A percentile compares a stretch with the other conserved stretches of the same genome.
Conservation (phyloP, 2,797 vertebrate genomes). For the Pipistrellus kuhlii region DNA sequence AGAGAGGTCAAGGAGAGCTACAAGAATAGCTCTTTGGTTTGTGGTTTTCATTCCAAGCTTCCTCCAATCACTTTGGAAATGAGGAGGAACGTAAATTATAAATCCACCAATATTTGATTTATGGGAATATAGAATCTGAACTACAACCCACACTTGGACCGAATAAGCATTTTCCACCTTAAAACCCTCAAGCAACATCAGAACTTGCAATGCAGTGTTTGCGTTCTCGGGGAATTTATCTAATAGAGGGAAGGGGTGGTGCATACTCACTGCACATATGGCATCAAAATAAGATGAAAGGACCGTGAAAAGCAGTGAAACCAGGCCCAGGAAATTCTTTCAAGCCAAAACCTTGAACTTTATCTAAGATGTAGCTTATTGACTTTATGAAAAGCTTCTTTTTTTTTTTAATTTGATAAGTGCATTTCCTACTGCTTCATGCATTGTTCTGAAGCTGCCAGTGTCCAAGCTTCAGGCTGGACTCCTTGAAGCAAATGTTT, state of each 20-base stretch:
- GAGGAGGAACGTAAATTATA: conserved; percentile 47
- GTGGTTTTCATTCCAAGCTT: conserved; percentile 71
- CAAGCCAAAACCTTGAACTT: conserved; percentile 45
- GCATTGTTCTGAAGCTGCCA: background rate
- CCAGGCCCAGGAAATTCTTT: background rate
- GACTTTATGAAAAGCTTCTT: conserved; percentile 46
- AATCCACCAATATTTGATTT: conserved; percentile 60
- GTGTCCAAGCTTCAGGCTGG: background rate
- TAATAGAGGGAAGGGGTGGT: conserved; percentile 47
- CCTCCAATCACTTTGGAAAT: conserved; percentile 68
- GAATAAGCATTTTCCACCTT: conserved; percentile 52
- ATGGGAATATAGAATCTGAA: conserved; percentile 52
- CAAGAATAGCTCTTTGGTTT: conserved; percentile 73
- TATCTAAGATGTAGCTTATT: background rate
- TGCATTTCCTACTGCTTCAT: background rate
- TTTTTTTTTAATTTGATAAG: conserved; percentile 56
- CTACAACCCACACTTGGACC: background rate
- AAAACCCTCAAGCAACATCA: conserved; percentile 27
- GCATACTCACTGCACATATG: background rate
- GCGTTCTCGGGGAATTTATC: conserved; percentile 74
- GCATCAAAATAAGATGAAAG: conserved; percentile 46
- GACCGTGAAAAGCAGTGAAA: conserved; percentile 14
- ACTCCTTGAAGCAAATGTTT: background rate
- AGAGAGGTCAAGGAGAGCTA: conserved; percentile 71
- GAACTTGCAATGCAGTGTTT: background rate